Evolutionary conservation across 2,888 invertebrate species (phyloP).

Genomic region (Zeuzera pyrina): DNA sequence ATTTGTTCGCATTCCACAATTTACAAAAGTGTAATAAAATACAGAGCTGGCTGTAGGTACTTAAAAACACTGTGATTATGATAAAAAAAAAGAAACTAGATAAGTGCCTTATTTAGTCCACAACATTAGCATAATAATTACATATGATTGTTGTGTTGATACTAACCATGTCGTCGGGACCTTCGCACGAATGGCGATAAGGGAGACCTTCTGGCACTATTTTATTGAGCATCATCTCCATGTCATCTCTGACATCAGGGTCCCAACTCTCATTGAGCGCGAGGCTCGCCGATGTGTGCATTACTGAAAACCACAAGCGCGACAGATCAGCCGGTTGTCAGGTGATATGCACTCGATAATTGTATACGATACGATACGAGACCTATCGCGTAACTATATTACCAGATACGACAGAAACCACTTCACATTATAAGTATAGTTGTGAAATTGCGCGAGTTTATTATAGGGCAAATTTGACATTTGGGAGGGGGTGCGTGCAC

Average conservation of each 20-base stretch:
- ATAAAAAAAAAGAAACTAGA: no score
- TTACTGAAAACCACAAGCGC: constrained; percentile 79
- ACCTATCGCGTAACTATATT: constrained; percentile 7
- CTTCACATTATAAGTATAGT: constrained; percentile 11
- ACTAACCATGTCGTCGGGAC: constrained; percentile 98
- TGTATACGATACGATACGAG: not conserved
- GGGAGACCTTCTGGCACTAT: constrained; percentile 97
- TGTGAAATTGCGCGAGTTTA: constrained; percentile 27
- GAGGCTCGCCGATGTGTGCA: constrained; percentile 98
- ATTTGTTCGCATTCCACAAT: no score
- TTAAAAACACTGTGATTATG: no score
- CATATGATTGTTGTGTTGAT: no score
- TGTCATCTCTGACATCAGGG: constrained; percentile 96
- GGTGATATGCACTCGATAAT: constrained; percentile 12
- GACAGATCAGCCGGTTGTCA: constrained; percentile 39
- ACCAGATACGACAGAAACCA: not conserved
- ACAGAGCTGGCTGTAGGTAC: no score
- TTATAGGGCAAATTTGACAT: constrained; percentile 43
- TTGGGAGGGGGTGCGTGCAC: constrained; percentile 48
- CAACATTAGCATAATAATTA: no score
- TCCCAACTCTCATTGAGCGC: constrained; percentile 99
- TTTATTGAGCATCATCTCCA: constrained; percentile 99
- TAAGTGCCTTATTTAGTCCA: no score
- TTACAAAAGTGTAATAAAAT: no score
- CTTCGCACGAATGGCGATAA: constrained; percentile 97